Base-by-base conservation (phyloP, 2,113 vertebrate species). In the Chunga burmeisteri region DNA sequence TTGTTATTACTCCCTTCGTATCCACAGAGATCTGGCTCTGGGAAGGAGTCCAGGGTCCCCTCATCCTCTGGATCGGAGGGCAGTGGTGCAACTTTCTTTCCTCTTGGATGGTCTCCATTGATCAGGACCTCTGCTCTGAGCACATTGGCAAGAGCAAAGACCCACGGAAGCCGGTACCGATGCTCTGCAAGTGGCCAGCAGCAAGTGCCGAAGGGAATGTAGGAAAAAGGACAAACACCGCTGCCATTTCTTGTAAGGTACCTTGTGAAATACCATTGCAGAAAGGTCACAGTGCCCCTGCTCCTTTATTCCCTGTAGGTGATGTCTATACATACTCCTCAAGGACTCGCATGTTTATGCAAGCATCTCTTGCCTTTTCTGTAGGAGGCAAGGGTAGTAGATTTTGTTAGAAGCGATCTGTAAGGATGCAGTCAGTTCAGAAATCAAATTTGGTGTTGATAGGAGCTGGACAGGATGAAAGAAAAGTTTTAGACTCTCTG, bases 121-220 rank as follows among this genome's bases (percentile, higher is more conserved):
- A 61, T 72, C 58, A 47, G 40, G 44, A 83, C 14, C 22, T 73
- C 56, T 84, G 30, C 63, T 81, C 49, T 78, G 46, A 63, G 27
- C 38, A 21, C 25, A 4, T 29, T 34, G 58, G 50, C 44, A 89
- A 72, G 67, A 80, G 19, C 63, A 62, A 58, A 88, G 94, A 50
- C 27, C 26, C n/a, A 0, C 13, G 46, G 56, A 82, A 40, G 32
- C 63, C 13, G 6, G 16, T 56, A 47, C 50, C n/a, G 22, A 11
- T 26, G 40, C 58, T 61, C 75, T 91, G 80, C 49, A 42, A 63
- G n/a, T 40, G 78, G 32, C 42, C 88, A 79, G 62, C 47, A 67
- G 70, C 0, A 1, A 36, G 36, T 73, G 34, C 74, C 1, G 5
- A 80, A 38, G 34, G 85, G 21, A 77, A 18, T 3, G 1, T 3